Evolutionary conservation across 2,797 vertebrate genomes (phyloP).

Genomic region (Microtus obscurus): DNA sequence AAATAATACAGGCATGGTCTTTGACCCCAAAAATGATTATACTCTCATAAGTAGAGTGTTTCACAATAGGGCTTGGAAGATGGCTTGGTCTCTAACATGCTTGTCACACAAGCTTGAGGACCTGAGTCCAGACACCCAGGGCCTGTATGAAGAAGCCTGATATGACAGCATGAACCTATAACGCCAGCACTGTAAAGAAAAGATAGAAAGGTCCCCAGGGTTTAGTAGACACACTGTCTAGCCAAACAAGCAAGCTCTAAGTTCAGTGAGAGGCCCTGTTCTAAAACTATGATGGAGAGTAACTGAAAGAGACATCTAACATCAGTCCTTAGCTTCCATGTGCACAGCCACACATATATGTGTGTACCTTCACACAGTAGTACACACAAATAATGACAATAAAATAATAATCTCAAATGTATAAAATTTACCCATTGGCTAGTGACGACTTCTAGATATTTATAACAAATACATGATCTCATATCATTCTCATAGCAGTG

Average conservation of each 20-base stretch:
- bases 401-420: slow-evolving; percentile 60
- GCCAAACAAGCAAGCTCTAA: background rate
- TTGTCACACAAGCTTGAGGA: background rate
- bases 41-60: background rate
- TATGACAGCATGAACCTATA: background rate
- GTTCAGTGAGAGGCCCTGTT: background rate
- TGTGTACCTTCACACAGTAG: background rate
- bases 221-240: background rate
- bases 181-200: background rate
- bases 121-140: no score
- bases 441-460: background rate
- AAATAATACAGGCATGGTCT: background rate
- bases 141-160: background rate
- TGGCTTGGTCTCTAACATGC: background rate
- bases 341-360: background rate
- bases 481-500: slow-evolving; percentile 35
- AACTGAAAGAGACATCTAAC: background rate
- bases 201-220: background rate
- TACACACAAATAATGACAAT: background rate
- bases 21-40: slow-evolving; percentile 35
- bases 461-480: background rate
- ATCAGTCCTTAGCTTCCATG: background rate
- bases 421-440: background rate
- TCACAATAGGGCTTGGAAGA: background rate
- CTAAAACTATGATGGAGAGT: background rate